Base-by-base conservation (phyloP, 2,888 invertebrate genomes). In the Phyto melanocephala region DNA sequence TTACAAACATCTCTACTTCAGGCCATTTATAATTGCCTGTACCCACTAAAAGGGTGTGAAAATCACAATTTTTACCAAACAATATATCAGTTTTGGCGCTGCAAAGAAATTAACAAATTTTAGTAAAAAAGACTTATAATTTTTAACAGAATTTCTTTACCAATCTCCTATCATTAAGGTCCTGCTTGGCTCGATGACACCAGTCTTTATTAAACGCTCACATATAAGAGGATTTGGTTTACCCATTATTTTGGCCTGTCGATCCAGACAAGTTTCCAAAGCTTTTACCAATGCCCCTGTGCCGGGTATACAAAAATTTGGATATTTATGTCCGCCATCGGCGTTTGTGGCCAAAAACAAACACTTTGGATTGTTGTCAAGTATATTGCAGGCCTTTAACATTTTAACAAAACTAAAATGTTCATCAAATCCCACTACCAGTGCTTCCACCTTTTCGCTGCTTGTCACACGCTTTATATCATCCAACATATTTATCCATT, bases 351-450 rank as follows among this genome's bases (percentile, higher is more conserved):
- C 98, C 67, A 99, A 92, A 89, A 98, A 99, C 13, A 95, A 89
- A 85, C 96, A 95, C 20, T 95, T 92, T 1, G 94, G 94, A 86
- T 96, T 93, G 24, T 93, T 93, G 67, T 68, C 75, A 1, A 98
- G 93, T 90, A 98, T 98, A 50, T 95, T 95, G 1, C 96, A 95
- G 1, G 98, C 99, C 90, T 97, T 97, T 88, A 96, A 92, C 87
- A 99, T 93, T 92, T 99, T 99, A 0, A 95, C 93, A 89, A 96
- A 98, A 88, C 96, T 97, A 87, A 99, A 94, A 90, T 98, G 95
- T 84, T 95, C 95, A 91, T 99, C 99, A 91, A 97, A 98, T 4
- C 98, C 99, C 24, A 99, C 97, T 24, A 99, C 93, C 0, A 99
- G 99, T 52, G 98, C 98, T 1, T 96, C 97, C 20, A 99, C 95